Conservation (phyloP, 1,140 invertebrate species). For the Drosophila ananassae region DNA sequence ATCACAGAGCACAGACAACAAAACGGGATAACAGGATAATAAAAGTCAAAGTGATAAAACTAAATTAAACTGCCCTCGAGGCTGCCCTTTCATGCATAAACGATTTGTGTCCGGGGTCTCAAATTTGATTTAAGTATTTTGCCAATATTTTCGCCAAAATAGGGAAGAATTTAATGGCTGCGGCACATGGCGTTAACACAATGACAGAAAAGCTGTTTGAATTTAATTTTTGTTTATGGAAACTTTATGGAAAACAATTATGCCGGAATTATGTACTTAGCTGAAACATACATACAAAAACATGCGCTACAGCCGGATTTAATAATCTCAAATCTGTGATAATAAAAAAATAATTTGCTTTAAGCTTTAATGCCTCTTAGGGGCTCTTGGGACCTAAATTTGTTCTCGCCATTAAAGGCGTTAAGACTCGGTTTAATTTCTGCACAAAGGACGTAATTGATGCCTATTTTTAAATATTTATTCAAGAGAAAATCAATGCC, state of each 20-base stretch:
- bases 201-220: constrained; percentile 8
- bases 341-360: constrained; percentile 16
- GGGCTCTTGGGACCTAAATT: background rate
- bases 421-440: background rate
- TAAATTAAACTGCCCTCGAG: constrained; percentile 38
- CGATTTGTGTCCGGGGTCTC: constrained; percentile 32
- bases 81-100: constrained; percentile 10
- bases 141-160: constrained; percentile 1
- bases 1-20: constrained; percentile 22
- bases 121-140: constrained; percentile 31
- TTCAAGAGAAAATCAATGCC: constrained; percentile 14
- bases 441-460: background rate
- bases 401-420: background rate
- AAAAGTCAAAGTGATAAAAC: constrained; percentile 55
- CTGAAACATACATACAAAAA: constrained; percentile 2
- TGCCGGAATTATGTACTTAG: constrained; percentile 22
- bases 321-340: constrained; percentile 16
- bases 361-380: background rate
- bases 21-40: constrained; percentile 39
- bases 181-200: constrained; percentile 25
- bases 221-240: constrained; percentile 25
- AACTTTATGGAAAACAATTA: constrained; percentile 39
- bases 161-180: constrained; percentile 22
- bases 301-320: constrained; percentile 9
- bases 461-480: background rate